Conservation (phyloP, 1,140 invertebrate species). For the Drosophila quadrilineata region DNA sequence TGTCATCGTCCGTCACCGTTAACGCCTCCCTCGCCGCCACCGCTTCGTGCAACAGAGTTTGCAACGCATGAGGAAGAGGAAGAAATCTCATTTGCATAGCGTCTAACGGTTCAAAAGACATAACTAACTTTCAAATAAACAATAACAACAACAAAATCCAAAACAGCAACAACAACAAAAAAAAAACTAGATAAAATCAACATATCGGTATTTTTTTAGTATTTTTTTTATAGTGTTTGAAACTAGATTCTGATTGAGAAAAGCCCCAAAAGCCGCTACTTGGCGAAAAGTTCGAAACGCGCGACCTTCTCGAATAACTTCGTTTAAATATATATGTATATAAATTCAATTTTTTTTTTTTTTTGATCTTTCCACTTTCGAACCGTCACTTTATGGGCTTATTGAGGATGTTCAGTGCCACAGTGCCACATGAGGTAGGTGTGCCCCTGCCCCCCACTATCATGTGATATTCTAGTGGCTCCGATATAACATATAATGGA, state of each 20-base stretch:
- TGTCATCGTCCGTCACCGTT: neutral
- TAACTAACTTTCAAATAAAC: constrained; percentile 23
- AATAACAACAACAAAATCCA: neutral
- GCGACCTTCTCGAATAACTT: no score
- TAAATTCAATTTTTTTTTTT: neutral
- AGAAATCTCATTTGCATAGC: constrained; percentile 38
- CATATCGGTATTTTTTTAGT: no score
- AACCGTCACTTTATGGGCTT: neutral
- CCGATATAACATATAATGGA: no score
- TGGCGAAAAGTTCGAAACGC: no score
- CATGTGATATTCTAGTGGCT: no score
- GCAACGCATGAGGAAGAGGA: constrained; percentile 36
- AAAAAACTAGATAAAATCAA: no score
- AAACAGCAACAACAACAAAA: neutral
- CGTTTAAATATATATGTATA: no score
- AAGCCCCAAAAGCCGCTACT: no score
- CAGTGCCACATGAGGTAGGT: constrained; percentile 34
- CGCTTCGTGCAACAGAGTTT: constrained; percentile 17
- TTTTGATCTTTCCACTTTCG: neutral
- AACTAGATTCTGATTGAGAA: constrained; percentile 7
- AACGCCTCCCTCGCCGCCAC: neutral
- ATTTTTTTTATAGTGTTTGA: constrained; percentile 10
- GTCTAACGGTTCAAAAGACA: constrained; percentile 38
- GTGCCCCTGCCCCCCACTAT: neutral
- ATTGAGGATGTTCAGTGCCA: constrained; percentile 1